Percentiles rank a stretch among this genome's conserved stretches.
These are phyloP conservation scores for Gisinianus flammeolus DNA, from an alignment of 2,888 invertebrate species.

Conservation along the genomic window DNA sequence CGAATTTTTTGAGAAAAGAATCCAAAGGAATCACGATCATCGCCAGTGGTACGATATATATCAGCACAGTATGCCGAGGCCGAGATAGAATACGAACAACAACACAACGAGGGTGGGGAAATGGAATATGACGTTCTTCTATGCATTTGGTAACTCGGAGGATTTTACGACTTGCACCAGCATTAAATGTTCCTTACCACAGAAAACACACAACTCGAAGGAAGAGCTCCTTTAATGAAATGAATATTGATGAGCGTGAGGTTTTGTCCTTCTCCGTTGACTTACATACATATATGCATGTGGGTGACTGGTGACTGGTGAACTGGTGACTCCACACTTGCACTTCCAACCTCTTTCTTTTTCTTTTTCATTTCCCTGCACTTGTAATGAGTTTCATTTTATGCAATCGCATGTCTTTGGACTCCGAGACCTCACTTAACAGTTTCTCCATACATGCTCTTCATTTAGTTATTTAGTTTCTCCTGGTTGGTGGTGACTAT, in stretches of 20 bases:
- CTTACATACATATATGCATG: background rate
- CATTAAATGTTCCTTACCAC: slow-evolving; percentile 17
- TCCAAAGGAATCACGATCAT: background rate
- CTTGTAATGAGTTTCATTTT: slow-evolving; percentile 11
- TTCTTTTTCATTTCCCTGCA: background rate
- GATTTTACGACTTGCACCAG: slow-evolving; percentile 13
- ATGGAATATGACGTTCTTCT: background rate
- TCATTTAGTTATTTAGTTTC: too few relatives aligned
- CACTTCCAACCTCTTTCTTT: background rate
- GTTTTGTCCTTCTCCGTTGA: background rate
- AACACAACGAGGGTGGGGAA: background rate
- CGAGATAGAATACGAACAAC: background rate
- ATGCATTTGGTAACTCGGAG: background rate
- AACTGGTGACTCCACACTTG: too few relatives aligned
- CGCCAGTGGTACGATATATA: background rate
- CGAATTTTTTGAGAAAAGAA: slow-evolving; percentile 10
- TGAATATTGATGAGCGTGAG: slow-evolving; percentile 24
- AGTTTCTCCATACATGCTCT: too few relatives aligned
- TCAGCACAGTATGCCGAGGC: background rate
- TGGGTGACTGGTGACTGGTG: background rate
- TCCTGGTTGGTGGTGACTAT: too few relatives aligned
- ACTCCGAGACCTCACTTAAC: background rate
- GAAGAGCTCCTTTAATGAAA: slow-evolving; percentile 13
- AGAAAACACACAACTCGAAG: background rate
- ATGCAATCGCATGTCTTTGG: background rate